Base-by-base conservation (phyloP, 2,113 vertebrate genomes). In the Pseudonaja textilis region DNA sequence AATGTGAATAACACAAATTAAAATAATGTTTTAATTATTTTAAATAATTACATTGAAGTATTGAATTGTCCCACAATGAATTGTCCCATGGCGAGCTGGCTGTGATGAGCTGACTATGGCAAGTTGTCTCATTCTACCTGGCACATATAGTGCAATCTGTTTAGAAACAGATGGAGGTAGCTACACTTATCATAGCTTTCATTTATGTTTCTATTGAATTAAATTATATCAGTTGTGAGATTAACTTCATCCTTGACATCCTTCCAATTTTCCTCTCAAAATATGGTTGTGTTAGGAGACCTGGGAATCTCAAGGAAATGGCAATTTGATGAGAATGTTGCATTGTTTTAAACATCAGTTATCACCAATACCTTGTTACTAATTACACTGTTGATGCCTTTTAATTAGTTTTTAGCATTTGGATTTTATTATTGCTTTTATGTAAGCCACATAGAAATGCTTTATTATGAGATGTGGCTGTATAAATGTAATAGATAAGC, bases 141-240 rank as follows among this genome's bases (percentile, higher is more conserved):
- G 29, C 61, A n/a, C 29, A 26, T 12, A 29, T 59, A 42, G 2
- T 89, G 23, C 57, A 59, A 89, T 42, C 57, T 42, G 50, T 59
- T 95, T 88, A 93, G 56, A 92, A 92, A 29, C 87, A 89, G 69
- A 39, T 92, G 1, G 88, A 56, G 85, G 18, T 18, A 26, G 18
- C 92, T 20, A 54, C 91, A 20, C 81, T 29, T 85, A n/a, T n/a
- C n/a, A 39, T 94, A 90, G 22, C 1, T 89, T 55, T 81, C 29
- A 18, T 89, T 52, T 59, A 95, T 95, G 29, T 90, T 16, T 55
- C 50, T 55, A 22, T 16, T 54, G 8, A 26, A 94, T 59, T 50
- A 1, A 20, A 86, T 1, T 90, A 26, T 2, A 3, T 88, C 6
- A 93, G 23, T 22, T 93, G 3, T 39, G 7, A 81, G 16, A 81